Conservation (phyloP, 2,888 invertebrate genomes). For the Microplitis manilae region DNA sequence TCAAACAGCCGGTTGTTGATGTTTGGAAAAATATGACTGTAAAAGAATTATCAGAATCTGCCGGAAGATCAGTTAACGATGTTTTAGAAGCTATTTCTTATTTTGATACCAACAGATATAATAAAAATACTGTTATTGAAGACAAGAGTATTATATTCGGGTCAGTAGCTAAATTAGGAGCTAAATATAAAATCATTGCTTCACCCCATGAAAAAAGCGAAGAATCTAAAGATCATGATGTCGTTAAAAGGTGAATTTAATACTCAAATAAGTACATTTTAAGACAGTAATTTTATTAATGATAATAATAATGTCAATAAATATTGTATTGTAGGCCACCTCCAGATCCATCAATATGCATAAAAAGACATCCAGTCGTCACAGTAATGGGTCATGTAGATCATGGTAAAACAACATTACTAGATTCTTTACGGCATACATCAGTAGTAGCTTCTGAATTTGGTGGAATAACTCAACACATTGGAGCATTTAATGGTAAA, state of each 20-base stretch:
- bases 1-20: slow-evolving; percentile 73
- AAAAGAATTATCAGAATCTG: slow-evolving; percentile 78
- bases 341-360: slow-evolving; percentile 77
- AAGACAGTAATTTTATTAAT: neutral
- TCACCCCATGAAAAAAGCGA: slow-evolving; percentile 72
- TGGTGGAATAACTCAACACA: slow-evolving; percentile 99
- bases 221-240: slow-evolving; percentile 63
- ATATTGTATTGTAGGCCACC: slow-evolving; percentile 72
- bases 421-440: slow-evolving; percentile 90
- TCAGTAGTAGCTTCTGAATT: slow-evolving; percentile 93
- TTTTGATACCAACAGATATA: slow-evolving; percentile 76
- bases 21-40: slow-evolving; percentile 90
- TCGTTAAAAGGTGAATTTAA: slow-evolving; percentile 58
- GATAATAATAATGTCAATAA: neutral
- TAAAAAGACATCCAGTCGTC: slow-evolving; percentile 91
- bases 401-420: slow-evolving; percentile 98
- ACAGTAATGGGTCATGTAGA: slow-evolving; percentile 99
- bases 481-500: slow-evolving; percentile 94
- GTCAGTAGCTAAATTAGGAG: slow-evolving; percentile 80
- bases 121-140: slow-evolving; percentile 76
- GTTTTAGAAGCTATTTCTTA: slow-evolving; percentile 80
- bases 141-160: slow-evolving; percentile 79
- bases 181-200: slow-evolving; percentile 75
- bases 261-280: slow-evolving; percentile 1
- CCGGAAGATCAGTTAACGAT: slow-evolving; percentile 79